Conservation (phyloP, 23 tunicate genomes). For the Botrylloides violaceus region DNA sequence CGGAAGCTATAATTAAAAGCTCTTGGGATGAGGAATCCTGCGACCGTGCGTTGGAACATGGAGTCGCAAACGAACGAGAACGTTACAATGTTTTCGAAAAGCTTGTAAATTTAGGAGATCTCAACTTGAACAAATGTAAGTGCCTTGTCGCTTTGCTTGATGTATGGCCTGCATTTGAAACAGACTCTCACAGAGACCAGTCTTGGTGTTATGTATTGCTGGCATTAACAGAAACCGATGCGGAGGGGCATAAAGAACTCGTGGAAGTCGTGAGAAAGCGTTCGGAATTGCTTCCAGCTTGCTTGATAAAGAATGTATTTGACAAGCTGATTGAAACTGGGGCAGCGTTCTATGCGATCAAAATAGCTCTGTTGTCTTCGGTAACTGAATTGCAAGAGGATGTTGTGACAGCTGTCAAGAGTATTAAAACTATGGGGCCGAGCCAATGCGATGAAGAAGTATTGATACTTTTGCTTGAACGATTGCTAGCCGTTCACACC, state of each 20-base stretch:
- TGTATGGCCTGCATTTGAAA: conserved; percentile 8
- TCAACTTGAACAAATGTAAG: neutral
- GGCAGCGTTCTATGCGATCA: conserved; percentile 29
- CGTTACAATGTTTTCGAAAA: neutral
- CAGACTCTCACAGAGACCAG: neutral
- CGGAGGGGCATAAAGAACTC: conserved; percentile 25
- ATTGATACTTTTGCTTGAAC: conserved; percentile 14
- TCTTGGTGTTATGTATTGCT: conserved; percentile 16
- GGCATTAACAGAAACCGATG: conserved; percentile 14
- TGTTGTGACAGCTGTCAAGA: conserved; percentile 4
- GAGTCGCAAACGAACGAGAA: neutral
- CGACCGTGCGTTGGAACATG: conserved; percentile 1
- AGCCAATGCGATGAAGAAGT: conserved; percentile 50
- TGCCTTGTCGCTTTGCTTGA: neutral
- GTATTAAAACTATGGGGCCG: conserved; percentile 24
- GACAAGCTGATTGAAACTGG: neutral
- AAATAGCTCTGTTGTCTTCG: conserved; percentile 23
- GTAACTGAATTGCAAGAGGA: conserved; percentile 2
- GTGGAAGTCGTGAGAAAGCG: conserved; percentile 5
- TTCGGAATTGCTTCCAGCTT: neutral
- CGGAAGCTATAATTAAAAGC: conserved; percentile 19
- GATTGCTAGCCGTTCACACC: conserved; percentile 12
- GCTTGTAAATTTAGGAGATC: neutral
- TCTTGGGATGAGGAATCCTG: conserved; percentile 38
- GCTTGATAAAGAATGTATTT: conserved; percentile 7